A percentile compares a stretch with the other conserved stretches of the same genome.
Conservation (phyloP, 2,888 invertebrate species). For the Schizotus pectinicornis region DNA sequence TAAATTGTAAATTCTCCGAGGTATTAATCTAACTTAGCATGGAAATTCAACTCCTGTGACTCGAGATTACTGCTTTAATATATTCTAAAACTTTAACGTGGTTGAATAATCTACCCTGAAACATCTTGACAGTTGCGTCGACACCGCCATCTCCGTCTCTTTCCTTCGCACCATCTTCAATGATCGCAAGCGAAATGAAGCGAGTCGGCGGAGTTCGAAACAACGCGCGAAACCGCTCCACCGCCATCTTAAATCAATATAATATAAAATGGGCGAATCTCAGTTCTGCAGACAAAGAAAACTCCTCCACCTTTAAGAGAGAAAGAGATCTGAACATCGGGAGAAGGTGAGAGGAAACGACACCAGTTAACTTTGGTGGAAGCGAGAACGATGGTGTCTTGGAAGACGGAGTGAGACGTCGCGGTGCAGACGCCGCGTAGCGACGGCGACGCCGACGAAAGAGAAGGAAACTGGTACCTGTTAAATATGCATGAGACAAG, state of each 20-base stretch:
- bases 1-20: slow-evolving; percentile 60
- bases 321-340: slow-evolving; percentile 40
- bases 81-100: slow-evolving; percentile 59
- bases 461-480: slow-evolving; percentile 47
- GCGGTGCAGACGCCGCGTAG: slow-evolving; percentile 4
- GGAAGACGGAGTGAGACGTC: slow-evolving; percentile 32
- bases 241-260: slow-evolving; percentile 43
- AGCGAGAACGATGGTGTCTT: slow-evolving; percentile 38
- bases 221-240: slow-evolving; percentile 12
- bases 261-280: slow-evolving; percentile 60
- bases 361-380: too few species aligned
- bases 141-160: neutral
- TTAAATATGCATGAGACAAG: slow-evolving; percentile 57
- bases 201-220: slow-evolving; percentile 6
- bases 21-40: slow-evolving; percentile 61
- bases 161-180: neutral
- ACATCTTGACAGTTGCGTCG: slow-evolving; percentile 8
- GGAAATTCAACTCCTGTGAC: slow-evolving; percentile 60
- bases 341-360: slow-evolving; percentile 21
- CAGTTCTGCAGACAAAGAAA: slow-evolving; percentile 56
- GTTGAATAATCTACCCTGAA: slow-evolving; percentile 51
- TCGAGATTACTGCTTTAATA: slow-evolving; percentile 60
- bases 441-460: slow-evolving; percentile 20
- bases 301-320: slow-evolving; percentile 51
- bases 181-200: neutral